Percentiles rank a stretch among this genome's conserved stretches.
Evolutionary conservation across 2,113 vertebrate genomes (phyloP).

Genomic region (Corythornis madagascariensis): DNA sequence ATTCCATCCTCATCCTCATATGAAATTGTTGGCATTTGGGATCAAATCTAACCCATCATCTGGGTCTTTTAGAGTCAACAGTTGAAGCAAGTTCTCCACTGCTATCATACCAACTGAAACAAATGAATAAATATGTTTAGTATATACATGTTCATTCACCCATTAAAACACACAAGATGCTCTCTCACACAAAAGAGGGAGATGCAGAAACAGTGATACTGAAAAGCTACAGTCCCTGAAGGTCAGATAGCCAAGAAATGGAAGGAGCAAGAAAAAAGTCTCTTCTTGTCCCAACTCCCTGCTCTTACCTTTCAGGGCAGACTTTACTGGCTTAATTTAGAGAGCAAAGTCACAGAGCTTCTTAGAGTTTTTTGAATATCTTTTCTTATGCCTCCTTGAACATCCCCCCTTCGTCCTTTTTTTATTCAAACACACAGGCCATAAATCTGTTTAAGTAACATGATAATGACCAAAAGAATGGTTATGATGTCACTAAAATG

Average conservation of each 20-base stretch:
- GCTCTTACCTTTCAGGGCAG: background rate
- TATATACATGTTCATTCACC: accelerated
- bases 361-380: background rate
- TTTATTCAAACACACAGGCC: background rate
- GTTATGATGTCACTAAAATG: conserved; percentile 66
- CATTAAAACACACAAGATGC: background rate
- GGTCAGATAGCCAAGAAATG: background rate
- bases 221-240: background rate
- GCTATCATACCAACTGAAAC: background rate
- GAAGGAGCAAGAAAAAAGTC: background rate
- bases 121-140: background rate
- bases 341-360: background rate
- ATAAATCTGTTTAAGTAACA: conserved; percentile 66
- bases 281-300: background rate
- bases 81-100: background rate
- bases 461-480: conserved; percentile 44
- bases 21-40: background rate
- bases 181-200: background rate
- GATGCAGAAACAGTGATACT: background rate
- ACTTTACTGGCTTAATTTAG: background rate
- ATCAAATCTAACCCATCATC: background rate
- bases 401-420: background rate
- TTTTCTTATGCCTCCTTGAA: conserved; percentile 32
- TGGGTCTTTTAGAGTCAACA: background rate
- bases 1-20: background rate